Percentiles rank a stretch among this genome's conserved stretches.
These are phyloP conservation scores for Bombylius discolor DNA, from an alignment of 2,888 invertebrate species.

Conservation along the genomic window DNA sequence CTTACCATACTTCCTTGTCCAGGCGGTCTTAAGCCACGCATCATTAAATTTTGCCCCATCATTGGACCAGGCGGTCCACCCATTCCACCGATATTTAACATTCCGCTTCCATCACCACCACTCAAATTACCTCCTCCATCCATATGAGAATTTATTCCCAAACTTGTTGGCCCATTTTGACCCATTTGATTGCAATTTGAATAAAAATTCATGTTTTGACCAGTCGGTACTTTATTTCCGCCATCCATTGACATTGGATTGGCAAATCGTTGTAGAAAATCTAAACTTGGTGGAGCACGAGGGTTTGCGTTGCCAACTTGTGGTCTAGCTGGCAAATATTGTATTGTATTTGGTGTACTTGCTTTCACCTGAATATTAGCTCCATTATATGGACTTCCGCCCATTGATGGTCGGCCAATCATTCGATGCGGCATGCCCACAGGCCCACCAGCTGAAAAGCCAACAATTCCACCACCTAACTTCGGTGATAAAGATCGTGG, in stretches of 20 bases:
- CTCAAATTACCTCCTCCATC: constrained; percentile 26
- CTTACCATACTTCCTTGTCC: constrained; percentile 21
- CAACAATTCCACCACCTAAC: constrained; percentile 44
- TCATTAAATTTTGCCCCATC: constrained; percentile 27
- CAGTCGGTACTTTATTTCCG: constrained; percentile 11
- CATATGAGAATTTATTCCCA: constrained; percentile 39
- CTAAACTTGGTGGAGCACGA: constrained; percentile 73
- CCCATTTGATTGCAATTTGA: constrained; percentile 32
- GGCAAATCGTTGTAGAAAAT: constrained; percentile 78
- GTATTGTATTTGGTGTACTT: constrained; percentile 94
- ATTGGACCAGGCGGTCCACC: constrained; percentile 7
- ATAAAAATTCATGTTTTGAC: constrained; percentile 26
- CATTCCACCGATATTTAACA: constrained; percentile 25
- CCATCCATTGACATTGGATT: constrained; percentile 49
- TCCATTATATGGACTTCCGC: constrained; percentile 45
- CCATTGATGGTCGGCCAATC: constrained; percentile 53
- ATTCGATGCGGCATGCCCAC: constrained; percentile 41
- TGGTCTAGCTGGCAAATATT: constrained; percentile 92
- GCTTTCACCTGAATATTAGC: constrained; percentile 85
- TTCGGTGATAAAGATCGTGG: constrained; percentile 50
- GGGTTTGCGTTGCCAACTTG: constrained; percentile 60
- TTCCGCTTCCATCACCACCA: constrained; percentile 34
- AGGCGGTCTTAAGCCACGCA: constrained; percentile 43
- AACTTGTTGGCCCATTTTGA: constrained; percentile 25
- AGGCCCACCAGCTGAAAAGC: constrained; percentile 38